Evolutionary conservation across 2,888 invertebrate genomes (phyloP), one percentile per base, ranked within the genome.

Genomic region (Ferdinandea cuprea): DNA sequence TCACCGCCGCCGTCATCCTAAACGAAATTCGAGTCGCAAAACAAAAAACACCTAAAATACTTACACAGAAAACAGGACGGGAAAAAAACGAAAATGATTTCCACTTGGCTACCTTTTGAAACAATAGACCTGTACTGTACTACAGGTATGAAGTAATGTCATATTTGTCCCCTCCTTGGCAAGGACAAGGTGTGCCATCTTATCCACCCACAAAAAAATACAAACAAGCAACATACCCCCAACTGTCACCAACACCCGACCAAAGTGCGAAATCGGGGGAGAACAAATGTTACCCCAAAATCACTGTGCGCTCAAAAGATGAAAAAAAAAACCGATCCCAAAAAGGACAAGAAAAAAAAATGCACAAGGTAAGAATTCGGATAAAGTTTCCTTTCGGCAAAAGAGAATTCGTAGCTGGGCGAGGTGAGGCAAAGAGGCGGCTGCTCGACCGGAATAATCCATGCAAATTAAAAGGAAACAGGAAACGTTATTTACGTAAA

Each of bases 381-480:
- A 59, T 79, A 61, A 79, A 48, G 59, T 68, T 68, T 56, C 52
- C 66, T 59, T 66, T 37, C 61, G 66, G 72, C 46, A 46, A 65
- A 66, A 58, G 59, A 30, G 9, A 59, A 61, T n/a, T n/a, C n/a
- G n/a, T n/a, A n/a, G n/a, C n/a, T n/a, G n/a, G n/a, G n/a, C n/a
- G 32, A 68, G 42, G 61, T 46, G 32, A 3, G 21, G 13, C 15
- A 48, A 54, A 40, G 32, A 3, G 21, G 13, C 15, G 9, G 48
- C 52, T 46, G 50, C 59, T 72, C 66, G 58, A 46, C 66, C 44
- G 59, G 72, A 66, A 73, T 72, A 72, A 66, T 79, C 78, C 78
- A 79, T 79, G 66, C 61, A 79, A 79, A 79, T 79, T 73, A 79
- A 79, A 79, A 66, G 54, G 79, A 79, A 79, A 79, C 74, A 42